These are phyloP conservation scores for Climacteris rufus DNA, from an alignment of 2,113 vertebrate species.

Conservation along the genomic window DNA sequence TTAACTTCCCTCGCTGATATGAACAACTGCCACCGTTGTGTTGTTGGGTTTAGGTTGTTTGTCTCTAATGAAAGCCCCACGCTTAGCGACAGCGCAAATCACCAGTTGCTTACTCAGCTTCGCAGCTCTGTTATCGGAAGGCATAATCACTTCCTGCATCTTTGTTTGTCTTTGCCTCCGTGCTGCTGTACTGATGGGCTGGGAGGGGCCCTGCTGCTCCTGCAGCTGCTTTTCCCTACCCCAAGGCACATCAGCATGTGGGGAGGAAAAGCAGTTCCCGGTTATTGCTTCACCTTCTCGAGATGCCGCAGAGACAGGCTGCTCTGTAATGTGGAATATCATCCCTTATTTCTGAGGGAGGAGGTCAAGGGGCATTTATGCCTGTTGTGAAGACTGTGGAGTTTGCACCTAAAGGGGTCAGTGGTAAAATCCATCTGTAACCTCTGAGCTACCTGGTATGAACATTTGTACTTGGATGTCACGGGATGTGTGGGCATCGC, in stretches of 20 bases:
- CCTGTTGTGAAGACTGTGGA: background rate
- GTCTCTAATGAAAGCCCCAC: background rate
- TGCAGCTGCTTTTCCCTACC: constrained; percentile 32
- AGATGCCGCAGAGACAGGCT: background rate
- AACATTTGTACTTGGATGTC: background rate
- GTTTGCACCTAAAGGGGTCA: background rate
- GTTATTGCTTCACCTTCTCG: background rate
- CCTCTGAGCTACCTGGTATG: background rate
- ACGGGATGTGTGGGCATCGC: fast-evolving
- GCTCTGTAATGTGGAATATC: background rate
- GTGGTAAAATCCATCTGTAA: background rate
- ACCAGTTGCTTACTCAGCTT: constrained; percentile 23
- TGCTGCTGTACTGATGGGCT: background rate
- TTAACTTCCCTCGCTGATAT: background rate
- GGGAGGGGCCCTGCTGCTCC: background rate
- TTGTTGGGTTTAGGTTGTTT: background rate
- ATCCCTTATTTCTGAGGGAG: background rate
- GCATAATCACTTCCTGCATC: constrained; percentile 23
- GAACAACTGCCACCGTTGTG: background rate
- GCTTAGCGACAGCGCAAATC: background rate
- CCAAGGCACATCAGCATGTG: background rate
- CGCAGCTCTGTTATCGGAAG: background rate
- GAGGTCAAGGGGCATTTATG: background rate
- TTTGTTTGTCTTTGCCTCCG: background rate
- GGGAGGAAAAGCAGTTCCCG: background rate